Base-by-base conservation (phyloP, 2,888 invertebrate species). In the Diaphora mendica region DNA sequence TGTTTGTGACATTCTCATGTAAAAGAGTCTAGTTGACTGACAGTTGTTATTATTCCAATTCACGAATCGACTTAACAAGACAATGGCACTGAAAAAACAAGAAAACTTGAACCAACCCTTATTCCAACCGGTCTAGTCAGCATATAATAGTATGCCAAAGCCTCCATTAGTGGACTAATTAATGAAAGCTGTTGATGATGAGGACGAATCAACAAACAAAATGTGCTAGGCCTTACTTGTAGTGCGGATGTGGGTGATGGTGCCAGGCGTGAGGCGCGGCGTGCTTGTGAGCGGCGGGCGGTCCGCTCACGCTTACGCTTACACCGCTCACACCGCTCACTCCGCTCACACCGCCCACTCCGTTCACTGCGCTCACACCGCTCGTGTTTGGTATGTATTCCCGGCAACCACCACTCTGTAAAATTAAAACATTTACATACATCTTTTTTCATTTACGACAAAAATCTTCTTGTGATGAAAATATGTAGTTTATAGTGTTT, bases 241-340 rank as follows among this genome's bases (percentile, higher is more conserved):
- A 95, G 76, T 95, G 94, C n/a, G 94, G 85, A 72, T 94, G 94
- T n/a, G 93, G 93, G 59, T 94, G 94, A 76, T 94, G 94, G 71
- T 94, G 94, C 94, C 95, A 95, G 62, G 91, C 92, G 87, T 91
- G 92, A 15, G 89, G 85, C 73, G 89, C 86, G 72, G 89, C 87
- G 85, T 91, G 93, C 80, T 93, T 93, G 88, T 94, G 94, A 15
- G 94, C 89, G 71, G 89, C 83, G 78, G 91, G 89, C 75, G 90
- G 86, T 4, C 96, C 90, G 82, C 96, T 96, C 76, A 97, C 91
- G 77, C 86, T 84, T 55, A 86, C 87, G 64, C 89, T 33, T 4
- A 96, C 79, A 94, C 96, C 86, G 65, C 77, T 71, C 76, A 85
- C 84, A 8, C 75, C 82, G 64, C 73, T 72, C 74, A 82, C 85